phyloP scores from a whole-genome alignment of 2,113 vertebrate genomes.

The Oryzias javanicus region DNA sequence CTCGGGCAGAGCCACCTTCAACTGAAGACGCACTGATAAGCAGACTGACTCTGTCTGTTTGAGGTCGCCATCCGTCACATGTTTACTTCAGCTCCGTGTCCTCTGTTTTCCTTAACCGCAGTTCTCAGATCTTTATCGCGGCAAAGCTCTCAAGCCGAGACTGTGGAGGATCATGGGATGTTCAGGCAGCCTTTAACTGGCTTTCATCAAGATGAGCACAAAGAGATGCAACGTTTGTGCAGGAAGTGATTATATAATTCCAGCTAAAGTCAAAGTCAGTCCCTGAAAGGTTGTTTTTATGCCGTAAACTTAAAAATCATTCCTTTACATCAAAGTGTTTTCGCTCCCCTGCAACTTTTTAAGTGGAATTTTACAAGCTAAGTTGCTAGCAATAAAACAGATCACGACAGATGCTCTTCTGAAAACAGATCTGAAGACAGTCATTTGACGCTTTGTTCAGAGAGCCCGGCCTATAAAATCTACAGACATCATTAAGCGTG shows the following conservation, averaged over 20 bases:
- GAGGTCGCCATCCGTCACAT: constrained; percentile 20
- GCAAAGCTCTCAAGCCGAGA: neutral
- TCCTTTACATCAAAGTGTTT: too few relatives aligned
- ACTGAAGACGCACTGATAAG: constrained; percentile 31
- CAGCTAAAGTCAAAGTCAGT: neutral
- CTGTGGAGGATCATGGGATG: constrained; percentile 3
- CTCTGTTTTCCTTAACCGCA: constrained; percentile 3
- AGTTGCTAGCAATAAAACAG: constrained; percentile 16
- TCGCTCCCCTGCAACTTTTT: too few relatives aligned
- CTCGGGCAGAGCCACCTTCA: constrained; percentile 13
- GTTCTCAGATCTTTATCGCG: constrained; percentile 22
- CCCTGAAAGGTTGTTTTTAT: too few relatives aligned
- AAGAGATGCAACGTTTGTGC: neutral
- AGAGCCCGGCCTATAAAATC: constrained; percentile 46
- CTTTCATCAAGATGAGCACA: neutral
- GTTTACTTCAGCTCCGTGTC: constrained; percentile 33
- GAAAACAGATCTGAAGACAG: constrained; percentile 42
- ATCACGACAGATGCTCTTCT: constrained; percentile 36
- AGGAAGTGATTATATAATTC: neutral
- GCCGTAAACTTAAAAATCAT: too few relatives aligned
- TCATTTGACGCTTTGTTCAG: constrained; percentile 49
- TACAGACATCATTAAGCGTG: constrained; percentile 54
- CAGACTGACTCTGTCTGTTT: constrained; percentile 23
- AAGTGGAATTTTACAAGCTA: neutral
- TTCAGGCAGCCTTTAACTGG: neutral